phyloP scores from a whole-genome alignment of 2,888 invertebrate species.

The Microctonus brassicae region DNA sequence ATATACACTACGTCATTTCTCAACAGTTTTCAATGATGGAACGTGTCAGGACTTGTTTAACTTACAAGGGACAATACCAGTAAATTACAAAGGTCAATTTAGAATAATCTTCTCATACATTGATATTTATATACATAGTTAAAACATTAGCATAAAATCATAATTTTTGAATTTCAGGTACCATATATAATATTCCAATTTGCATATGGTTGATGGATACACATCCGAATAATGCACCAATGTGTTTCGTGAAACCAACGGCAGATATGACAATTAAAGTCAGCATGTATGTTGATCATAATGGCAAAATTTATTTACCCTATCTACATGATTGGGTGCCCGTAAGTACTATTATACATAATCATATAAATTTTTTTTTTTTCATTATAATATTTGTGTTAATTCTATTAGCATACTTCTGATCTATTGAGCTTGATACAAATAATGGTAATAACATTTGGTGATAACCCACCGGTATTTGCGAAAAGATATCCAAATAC shows the following conservation, averaged over 20 bases:
- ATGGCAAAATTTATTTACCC: slow-evolving; percentile 96
- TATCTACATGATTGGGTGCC: slow-evolving; percentile 95
- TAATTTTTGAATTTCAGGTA: slow-evolving; percentile 70
- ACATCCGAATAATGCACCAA: slow-evolving; percentile 96
- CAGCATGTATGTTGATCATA: slow-evolving; percentile 93
- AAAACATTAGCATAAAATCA: background rate
- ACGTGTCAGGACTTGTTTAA: slow-evolving; percentile 83
- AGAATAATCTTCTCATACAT: no score
- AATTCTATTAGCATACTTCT: slow-evolving; percentile 75
- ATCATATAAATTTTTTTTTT: slow-evolving; percentile 31
- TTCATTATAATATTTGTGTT: slow-evolving; percentile 23
- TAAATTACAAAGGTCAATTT: slow-evolving; percentile 83
- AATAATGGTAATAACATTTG: slow-evolving; percentile 92
- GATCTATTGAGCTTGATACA: slow-evolving; percentile 91
- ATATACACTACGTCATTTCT: background rate
- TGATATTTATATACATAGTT: background rate
- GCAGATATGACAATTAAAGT: slow-evolving; percentile 95
- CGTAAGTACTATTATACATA: slow-evolving; percentile 67
- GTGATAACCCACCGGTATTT: slow-evolving; percentile 95
- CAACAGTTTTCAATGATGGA: slow-evolving; percentile 90
- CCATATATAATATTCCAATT: slow-evolving; percentile 95
- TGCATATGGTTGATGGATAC: slow-evolving; percentile 97
- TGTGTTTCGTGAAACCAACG: slow-evolving; percentile 95
- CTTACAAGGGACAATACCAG: slow-evolving; percentile 93
- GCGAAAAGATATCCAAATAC: slow-evolving; percentile 76